Conservation (phyloP, 2,888 invertebrate species). For the Macrosoma leucophasiata region DNA sequence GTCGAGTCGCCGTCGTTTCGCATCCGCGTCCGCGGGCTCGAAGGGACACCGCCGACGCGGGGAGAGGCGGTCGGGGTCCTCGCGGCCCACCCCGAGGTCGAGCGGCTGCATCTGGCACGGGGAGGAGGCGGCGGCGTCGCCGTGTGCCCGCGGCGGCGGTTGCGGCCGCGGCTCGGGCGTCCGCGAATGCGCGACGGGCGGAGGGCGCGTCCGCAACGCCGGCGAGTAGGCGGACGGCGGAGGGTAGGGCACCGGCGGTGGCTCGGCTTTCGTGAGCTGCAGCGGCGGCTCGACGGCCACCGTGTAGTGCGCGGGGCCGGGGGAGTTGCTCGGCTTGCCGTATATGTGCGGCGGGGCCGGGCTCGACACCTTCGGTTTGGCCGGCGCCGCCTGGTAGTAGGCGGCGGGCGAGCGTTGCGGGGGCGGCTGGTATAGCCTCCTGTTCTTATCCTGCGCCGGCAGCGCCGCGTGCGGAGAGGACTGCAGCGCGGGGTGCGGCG, state of each 20-base stretch:
- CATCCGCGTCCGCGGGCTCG: slow-evolving; percentile 71
- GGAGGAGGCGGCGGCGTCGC: slow-evolving; percentile 48
- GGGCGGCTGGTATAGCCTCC: slow-evolving; percentile 56
- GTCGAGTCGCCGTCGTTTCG: slow-evolving; percentile 80
- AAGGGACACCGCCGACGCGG: slow-evolving; percentile 80
- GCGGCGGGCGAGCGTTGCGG: slow-evolving; percentile 63
- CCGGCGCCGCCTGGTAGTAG: slow-evolving; percentile 67
- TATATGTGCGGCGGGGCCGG: slow-evolving; percentile 86
- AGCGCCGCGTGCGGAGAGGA: slow-evolving; percentile 53
- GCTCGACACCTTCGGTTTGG: slow-evolving; percentile 83
- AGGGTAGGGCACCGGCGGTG: slow-evolving; percentile 61
- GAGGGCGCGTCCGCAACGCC: slow-evolving; percentile 55
- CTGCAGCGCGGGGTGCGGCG: slow-evolving; percentile 67
- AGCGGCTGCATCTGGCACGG: slow-evolving; percentile 86
- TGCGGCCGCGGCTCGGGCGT: slow-evolving; percentile 67
- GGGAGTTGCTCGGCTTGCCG: slow-evolving; percentile 76
- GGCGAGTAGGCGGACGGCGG: slow-evolving; percentile 57
- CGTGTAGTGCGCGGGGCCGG: slow-evolving; percentile 64
- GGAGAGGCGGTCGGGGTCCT: slow-evolving; percentile 75
- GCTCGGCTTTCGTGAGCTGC: slow-evolving; percentile 76
- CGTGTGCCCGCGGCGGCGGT: slow-evolving; percentile 49
- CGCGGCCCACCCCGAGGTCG: slow-evolving; percentile 82
- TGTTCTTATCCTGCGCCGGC: slow-evolving; percentile 43
- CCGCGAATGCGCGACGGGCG: slow-evolving; percentile 76
- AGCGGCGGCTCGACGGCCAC: slow-evolving; percentile 58